phyloP scores from a whole-genome alignment of 2,888 invertebrate genomes.

The Phengaris arion region DNA sequence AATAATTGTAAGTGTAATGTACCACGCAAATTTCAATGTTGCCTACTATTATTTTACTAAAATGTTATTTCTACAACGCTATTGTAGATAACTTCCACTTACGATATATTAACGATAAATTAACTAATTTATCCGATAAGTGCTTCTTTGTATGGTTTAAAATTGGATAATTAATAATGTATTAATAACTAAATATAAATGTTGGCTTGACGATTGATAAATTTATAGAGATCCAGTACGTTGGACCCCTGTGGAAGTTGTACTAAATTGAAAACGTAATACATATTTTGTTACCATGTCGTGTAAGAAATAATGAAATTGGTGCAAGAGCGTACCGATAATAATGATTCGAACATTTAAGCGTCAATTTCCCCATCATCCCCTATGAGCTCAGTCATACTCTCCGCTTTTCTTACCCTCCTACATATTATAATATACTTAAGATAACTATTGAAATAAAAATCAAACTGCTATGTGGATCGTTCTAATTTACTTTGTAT shows the following conservation, averaged over 20 bases:
- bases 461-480: conserved; percentile 9
- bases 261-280: conserved; percentile 1
- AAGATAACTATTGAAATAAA: not conserved
- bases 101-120: conserved; percentile 16
- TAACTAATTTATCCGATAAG: conserved; percentile 4
- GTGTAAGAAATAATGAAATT: conserved; percentile 24
- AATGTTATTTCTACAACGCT: conserved; percentile 19
- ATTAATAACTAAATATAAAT: not conserved
- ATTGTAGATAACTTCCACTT: conserved; percentile 23
- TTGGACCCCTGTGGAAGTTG: conserved; percentile 19
- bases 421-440: not conserved
- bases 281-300: conserved; percentile 11
- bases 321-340: not conserved
- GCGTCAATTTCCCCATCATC: conserved; percentile 19
- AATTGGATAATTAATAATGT: conserved; percentile 1
- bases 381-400: not conserved
- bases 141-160: conserved; percentile 21
- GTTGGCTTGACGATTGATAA: conserved; percentile 7
- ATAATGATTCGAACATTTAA: not conserved
- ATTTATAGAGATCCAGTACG: not conserved
- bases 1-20: conserved; percentile 40
- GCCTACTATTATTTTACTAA: conserved; percentile 34
- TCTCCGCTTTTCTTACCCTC: conserved; percentile 14
- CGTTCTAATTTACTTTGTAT: not conserved
- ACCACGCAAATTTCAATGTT: conserved; percentile 37